These are phyloP conservation scores for Diplolepis rosae DNA, from an alignment of 2,888 invertebrate genomes.

Conservation along the genomic window DNA sequence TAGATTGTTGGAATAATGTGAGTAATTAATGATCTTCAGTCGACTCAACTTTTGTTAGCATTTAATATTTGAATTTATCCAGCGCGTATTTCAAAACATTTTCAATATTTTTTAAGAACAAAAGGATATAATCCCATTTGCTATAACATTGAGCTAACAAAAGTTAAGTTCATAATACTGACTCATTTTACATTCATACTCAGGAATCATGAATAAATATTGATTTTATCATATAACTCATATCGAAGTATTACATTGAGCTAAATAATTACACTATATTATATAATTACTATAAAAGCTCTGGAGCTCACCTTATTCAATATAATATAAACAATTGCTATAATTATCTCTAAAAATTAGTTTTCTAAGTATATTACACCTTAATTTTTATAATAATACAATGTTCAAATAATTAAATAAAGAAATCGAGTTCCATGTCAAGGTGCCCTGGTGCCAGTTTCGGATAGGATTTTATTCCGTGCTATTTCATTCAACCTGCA, in stretches of 20 bases:
- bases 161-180: background rate
- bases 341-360: background rate
- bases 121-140: background rate
- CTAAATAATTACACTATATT: background rate
- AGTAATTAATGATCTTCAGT: no score
- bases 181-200: background rate
- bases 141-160: conserved; percentile 19
- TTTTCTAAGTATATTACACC: background rate
- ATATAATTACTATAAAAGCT: background rate
- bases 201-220: background rate
- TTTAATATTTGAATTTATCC: no score
- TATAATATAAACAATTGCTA: background rate
- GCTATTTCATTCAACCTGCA: no score
- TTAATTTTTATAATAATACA: no score
- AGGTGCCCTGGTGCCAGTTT: no score
- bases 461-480: no score
- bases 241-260: background rate
- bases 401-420: no score
- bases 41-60: no score
- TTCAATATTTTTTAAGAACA: conserved; percentile 7
- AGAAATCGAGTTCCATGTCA: no score
- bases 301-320: background rate
- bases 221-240: background rate
- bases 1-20: no score
- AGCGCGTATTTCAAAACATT: background rate